A percentile compares a stretch with the other conserved stretches of the same genome.
Conservation (phyloP, 2,888 invertebrate genomes). For the Agonum fuliginosum region DNA sequence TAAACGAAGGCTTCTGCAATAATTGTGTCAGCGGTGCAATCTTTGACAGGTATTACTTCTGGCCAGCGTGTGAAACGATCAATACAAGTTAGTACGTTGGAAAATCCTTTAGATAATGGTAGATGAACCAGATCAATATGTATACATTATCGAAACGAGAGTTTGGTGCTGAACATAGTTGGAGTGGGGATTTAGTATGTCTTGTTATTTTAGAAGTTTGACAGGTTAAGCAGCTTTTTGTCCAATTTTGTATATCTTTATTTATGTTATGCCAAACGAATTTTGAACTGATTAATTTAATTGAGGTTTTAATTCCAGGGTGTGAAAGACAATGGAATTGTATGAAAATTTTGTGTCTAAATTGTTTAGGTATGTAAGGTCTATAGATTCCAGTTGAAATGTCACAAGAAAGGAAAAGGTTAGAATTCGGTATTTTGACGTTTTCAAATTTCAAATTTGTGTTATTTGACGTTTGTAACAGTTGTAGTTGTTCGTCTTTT, state of each 20-base stretch:
- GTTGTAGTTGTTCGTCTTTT: constrained; percentile 12
- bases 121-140: not conserved
- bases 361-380: constrained; percentile 20
- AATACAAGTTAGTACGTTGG: not conserved
- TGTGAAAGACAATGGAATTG: not conserved
- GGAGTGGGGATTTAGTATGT: not conserved
- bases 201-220: not conserved
- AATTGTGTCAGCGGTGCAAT: not conserved
- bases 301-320: not conserved
- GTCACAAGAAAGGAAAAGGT: not conserved
- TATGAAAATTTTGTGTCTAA: not conserved
- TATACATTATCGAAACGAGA: not conserved
- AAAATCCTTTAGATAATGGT: not conserved
- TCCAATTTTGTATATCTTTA: not conserved
- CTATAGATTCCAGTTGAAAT: not conserved
- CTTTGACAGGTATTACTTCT: not conserved
- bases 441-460: constrained; percentile 4
- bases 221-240: not conserved
- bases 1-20: not conserved
- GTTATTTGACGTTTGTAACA: not conserved
- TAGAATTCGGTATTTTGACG: not conserved
- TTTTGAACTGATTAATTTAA: not conserved
- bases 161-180: not conserved
- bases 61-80: not conserved
- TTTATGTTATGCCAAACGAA: not conserved